phyloP scores from a whole-genome alignment of 2,888 invertebrate genomes.

The Nebria brevicollis region DNA sequence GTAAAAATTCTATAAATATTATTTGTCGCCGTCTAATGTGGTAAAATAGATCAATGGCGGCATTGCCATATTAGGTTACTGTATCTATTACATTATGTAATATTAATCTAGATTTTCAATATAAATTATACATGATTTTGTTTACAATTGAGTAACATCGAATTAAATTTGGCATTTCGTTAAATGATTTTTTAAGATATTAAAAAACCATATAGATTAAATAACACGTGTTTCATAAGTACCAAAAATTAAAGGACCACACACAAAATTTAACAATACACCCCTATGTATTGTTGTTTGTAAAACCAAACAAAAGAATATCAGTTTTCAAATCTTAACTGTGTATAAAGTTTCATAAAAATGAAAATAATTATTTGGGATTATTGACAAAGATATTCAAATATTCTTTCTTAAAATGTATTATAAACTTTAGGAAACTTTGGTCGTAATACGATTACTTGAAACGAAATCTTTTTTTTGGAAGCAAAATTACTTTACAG shows the following conservation, averaged over 20 bases:
- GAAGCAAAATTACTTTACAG: too few relatives aligned
- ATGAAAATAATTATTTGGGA: not conserved
- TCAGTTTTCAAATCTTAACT: not conserved
- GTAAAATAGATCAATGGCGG: conserved; percentile 12
- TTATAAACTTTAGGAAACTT: not conserved
- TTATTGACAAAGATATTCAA: not conserved
- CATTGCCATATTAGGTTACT: not conserved
- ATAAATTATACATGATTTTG: not conserved
- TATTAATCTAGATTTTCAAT: not conserved
- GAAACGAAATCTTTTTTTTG: too few relatives aligned
- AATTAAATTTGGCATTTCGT: not conserved
- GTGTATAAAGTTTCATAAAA: conserved; percentile 2
- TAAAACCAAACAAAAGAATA: not conserved
- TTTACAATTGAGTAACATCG: not conserved
- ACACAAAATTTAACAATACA: not conserved
- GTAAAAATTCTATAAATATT: conserved; percentile 7
- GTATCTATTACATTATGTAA: not conserved
- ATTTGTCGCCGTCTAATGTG: not conserved
- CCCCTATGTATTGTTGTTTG: not conserved
- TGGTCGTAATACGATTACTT: too few relatives aligned
- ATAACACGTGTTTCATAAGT: not conserved
- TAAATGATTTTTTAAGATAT: not conserved
- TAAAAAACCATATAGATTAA: not conserved
- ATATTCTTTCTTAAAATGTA: not conserved
- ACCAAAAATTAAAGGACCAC: not conserved